A percentile compares a stretch with the other conserved stretches of the same genome.
phyloP scores from a whole-genome alignment of 2,797 vertebrate genomes.

The Ptychobarbus kaznakovi region DNA sequence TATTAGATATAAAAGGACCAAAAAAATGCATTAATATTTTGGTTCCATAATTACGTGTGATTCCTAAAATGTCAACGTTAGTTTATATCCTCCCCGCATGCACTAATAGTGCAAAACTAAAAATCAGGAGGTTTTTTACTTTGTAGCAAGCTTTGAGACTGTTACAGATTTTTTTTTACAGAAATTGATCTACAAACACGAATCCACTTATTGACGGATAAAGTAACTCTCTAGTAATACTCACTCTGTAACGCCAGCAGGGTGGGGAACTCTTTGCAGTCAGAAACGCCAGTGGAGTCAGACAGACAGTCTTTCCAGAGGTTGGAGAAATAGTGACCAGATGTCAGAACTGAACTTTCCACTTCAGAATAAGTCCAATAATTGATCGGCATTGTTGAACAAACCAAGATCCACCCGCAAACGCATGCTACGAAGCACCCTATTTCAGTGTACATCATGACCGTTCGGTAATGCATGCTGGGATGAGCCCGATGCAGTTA shows the following conservation, averaged over 20 bases:
- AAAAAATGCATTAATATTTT: neutral
- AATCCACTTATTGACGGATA: neutral
- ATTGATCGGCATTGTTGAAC: slow-evolving; percentile 78
- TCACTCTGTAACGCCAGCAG: slow-evolving; percentile 77
- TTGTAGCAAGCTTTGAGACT: neutral
- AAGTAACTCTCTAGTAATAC: slow-evolving; percentile 26
- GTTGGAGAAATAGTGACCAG: slow-evolving; percentile 78
- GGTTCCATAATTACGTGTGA: neutral
- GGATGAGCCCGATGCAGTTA: neutral
- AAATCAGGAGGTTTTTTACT: neutral
- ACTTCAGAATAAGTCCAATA: slow-evolving; percentile 81
- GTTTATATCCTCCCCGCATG: neutral
- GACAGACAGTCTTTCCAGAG: slow-evolving; percentile 81
- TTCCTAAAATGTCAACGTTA: neutral
- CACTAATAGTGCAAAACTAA: neutral
- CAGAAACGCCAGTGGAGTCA: slow-evolving; percentile 78
- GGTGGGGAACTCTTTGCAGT: slow-evolving; percentile 81
- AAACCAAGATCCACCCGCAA: slow-evolving; percentile 79
- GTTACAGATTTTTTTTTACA: neutral
- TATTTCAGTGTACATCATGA: slow-evolving; percentile 80
- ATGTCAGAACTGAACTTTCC: slow-evolving; percentile 71
- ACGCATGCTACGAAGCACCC: slow-evolving; percentile 77
- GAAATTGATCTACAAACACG: neutral
- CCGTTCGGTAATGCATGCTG: slow-evolving; percentile 73
- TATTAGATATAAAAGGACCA: too few relatives aligned